Conservation (phyloP, 2,113 vertebrate species). For the Calyptomena viridis region DNA sequence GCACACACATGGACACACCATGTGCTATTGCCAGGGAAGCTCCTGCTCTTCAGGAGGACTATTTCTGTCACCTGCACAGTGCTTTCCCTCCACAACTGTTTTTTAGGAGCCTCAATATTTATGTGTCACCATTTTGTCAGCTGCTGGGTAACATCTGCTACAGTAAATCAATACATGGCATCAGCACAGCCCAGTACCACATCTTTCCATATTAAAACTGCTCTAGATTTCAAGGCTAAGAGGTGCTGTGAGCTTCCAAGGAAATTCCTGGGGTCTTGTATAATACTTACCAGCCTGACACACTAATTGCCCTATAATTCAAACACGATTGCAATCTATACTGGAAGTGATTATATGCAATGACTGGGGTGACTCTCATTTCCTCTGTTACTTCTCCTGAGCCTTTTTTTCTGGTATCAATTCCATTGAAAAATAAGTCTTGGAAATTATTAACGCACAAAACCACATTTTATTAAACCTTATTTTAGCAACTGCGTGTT, state of each 20-base stretch:
- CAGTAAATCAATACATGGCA: background rate
- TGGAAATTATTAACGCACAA: background rate
- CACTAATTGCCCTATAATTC: constrained; percentile 46
- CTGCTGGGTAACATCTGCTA: background rate
- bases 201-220: background rate
- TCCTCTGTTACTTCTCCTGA: background rate
- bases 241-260: background rate
- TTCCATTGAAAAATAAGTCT: background rate
- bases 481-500: background rate
- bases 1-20: background rate
- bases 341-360: background rate
- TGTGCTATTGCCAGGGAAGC: background rate
- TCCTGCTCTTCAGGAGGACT: background rate
- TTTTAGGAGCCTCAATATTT: background rate
- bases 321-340: constrained; percentile 11
- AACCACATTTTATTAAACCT: background rate
- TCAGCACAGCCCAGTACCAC: background rate
- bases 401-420: constrained; percentile 7
- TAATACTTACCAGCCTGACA: constrained; percentile 11
- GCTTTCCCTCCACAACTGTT: background rate
- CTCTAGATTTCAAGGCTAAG: background rate
- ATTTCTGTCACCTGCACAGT: background rate
- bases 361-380: constrained; percentile 17
- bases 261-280: constrained; percentile 27
- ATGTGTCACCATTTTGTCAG: background rate